These are phyloP conservation scores for Eurystomus glaucurus DNA, from an alignment of 2,797 vertebrate genomes.

Conservation along the genomic window DNA sequence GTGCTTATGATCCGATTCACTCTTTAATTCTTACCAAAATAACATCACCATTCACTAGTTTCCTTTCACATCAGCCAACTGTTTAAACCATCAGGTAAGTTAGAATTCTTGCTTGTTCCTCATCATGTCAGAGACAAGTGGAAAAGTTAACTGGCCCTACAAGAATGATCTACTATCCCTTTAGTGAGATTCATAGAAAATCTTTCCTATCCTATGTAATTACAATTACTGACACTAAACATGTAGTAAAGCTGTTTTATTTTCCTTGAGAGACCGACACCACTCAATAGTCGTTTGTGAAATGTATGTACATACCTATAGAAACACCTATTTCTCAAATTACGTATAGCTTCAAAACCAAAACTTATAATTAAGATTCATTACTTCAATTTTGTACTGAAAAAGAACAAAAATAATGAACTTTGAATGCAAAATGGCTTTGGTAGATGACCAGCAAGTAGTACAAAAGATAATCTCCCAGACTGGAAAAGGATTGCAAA, in stretches of 20 bases:
- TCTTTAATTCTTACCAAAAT: neutral
- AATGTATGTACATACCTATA: neutral
- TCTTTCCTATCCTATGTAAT: neutral
- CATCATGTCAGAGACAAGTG: neutral
- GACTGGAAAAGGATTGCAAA: neutral
- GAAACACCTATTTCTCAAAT: neutral
- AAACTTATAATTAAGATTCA: neutral
- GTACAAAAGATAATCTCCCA: neutral
- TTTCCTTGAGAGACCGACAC: neutral
- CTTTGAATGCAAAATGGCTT: neutral
- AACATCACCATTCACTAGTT: neutral
- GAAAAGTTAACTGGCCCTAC: fast-evolving
- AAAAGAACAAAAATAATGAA: neutral
- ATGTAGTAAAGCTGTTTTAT: neutral
- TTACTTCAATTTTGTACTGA: neutral
- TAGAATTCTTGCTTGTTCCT: neutral
- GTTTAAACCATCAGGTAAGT: neutral
- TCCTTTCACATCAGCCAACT: neutral
- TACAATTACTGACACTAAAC: neutral
- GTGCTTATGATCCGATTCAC: neutral
- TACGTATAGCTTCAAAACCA: neutral
- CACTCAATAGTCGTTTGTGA: neutral
- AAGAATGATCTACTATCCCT: neutral
- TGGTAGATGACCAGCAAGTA: neutral
- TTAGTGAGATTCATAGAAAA: neutral